Evolutionary conservation across 2,888 invertebrate species (phyloP).

Genomic region (Pyrrhosoma nymphula): DNA sequence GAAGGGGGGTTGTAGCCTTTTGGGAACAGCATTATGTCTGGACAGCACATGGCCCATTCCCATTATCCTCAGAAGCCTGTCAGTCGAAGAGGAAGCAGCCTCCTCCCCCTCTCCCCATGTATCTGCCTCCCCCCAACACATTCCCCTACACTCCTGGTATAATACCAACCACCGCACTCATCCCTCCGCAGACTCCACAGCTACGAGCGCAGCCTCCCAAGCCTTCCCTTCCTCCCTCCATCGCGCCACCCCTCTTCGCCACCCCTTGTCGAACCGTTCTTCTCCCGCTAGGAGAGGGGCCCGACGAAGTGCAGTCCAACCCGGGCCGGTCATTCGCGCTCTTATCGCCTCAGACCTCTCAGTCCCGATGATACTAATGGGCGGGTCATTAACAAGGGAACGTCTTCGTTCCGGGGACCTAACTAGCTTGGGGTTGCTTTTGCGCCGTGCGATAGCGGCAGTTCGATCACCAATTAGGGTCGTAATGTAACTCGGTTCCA

Average conservation of each 20-base stretch:
- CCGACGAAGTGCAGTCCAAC: neutral
- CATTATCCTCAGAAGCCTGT: constrained; percentile 18
- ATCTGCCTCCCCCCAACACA: neutral
- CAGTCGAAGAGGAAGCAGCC: constrained; percentile 13
- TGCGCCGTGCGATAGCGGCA: neutral
- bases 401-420: neutral
- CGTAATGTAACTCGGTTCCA: neutral
- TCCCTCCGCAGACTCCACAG: neutral
- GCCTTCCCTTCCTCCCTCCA: neutral
- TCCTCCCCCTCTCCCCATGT: neutral
- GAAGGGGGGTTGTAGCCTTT: neutral
- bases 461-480: neutral
- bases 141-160: neutral
- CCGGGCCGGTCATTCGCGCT: neutral
- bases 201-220: neutral
- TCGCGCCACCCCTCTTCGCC: too few species aligned
- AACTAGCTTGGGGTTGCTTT: neutral
- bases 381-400: neutral
- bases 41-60: constrained; percentile 58
- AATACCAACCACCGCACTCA: neutral
- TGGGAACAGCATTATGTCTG: constrained; percentile 44
- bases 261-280: neutral
- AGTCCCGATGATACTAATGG: neutral
- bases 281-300: neutral
- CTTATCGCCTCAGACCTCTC: neutral